Percentiles rank a stretch among this genome's conserved stretches.
Conservation (phyloP, 2,797 vertebrate genomes). For the Microctenopoma steveboyesi region DNA sequence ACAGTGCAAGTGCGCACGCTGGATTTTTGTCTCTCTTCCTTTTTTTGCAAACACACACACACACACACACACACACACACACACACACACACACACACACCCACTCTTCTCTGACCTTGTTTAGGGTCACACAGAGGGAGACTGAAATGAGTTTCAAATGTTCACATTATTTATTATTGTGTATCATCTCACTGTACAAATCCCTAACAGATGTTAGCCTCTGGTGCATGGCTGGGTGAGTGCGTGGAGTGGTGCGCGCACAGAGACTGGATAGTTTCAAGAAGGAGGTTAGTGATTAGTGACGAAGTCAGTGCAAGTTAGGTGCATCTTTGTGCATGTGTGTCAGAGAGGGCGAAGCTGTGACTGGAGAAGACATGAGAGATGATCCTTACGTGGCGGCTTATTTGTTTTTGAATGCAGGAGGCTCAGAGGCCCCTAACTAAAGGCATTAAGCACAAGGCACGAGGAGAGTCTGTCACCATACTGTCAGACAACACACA, state of each 20-base stretch:
- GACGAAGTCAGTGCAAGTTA: conserved; percentile 22
- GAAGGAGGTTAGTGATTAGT: conserved; percentile 52
- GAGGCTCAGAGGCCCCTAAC: conserved; percentile 68
- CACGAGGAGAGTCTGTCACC: conserved; percentile 61
- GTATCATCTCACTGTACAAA: conserved; percentile 86
- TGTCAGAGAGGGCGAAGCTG: conserved; percentile 42
- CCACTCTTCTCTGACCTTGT: conserved; percentile 65
- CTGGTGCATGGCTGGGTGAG: conserved; percentile 45
- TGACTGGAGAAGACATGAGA: conserved; percentile 81
- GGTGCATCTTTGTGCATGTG: conserved; percentile 39
- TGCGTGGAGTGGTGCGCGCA: conserved; percentile 28
- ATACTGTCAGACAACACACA: conserved; percentile 55
- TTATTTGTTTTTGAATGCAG: conserved; percentile 82
- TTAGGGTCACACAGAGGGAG: conserved; percentile 77
- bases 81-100: conserved; percentile 13
- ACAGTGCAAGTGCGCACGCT: conserved; percentile 28
- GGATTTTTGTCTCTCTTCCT: background rate
- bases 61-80: background rate
- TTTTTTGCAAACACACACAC: conserved; percentile 19
- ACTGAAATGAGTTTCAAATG: conserved; percentile 85
- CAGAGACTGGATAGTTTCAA: conserved; percentile 29
- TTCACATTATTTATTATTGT: conserved; percentile 86
- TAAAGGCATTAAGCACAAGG: conserved; percentile 63
- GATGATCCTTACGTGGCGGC: conserved; percentile 82
- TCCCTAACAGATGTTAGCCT: conserved; percentile 79